These are phyloP conservation scores for Sphaeridia pumilis DNA, from an alignment of 2,888 invertebrate genomes.

Conservation along the genomic window DNA sequence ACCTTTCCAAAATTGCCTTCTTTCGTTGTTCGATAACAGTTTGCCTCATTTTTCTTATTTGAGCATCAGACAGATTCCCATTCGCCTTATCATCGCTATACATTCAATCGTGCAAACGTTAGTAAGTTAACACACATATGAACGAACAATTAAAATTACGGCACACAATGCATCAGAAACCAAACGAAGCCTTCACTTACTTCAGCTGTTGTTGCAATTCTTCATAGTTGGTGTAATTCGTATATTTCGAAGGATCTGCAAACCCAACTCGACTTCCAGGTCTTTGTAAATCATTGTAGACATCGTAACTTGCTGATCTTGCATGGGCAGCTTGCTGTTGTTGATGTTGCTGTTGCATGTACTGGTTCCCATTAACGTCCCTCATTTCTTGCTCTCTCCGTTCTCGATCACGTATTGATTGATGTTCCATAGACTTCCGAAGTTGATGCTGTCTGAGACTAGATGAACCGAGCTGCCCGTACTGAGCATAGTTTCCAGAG, in stretches of 20 bases:
- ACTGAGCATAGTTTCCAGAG: neutral
- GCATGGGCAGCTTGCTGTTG: conserved; percentile 28
- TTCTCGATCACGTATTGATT: conserved; percentile 48
- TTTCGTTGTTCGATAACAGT: conserved; percentile 65
- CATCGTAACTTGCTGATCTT: conserved; percentile 37
- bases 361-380: conserved; percentile 34
- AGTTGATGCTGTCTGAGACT: conserved; percentile 45
- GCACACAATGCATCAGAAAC: neutral
- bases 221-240: conserved; percentile 72
- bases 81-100: conserved; percentile 34
- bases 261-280: conserved; percentile 48
- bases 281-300: conserved; percentile 43
- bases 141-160: neutral
- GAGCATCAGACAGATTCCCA: conserved; percentile 65
- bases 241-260: conserved; percentile 46
- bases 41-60: conserved; percentile 67
- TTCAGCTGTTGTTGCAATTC: conserved; percentile 73
- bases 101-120: neutral
- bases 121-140: neutral
- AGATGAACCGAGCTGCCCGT: neutral
- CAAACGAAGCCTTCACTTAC: conserved; percentile 38
- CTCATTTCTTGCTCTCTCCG: conserved; percentile 41
- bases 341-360: no score
- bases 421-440: conserved; percentile 47
- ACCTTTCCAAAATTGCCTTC: conserved; percentile 73